Percentiles rank a stretch among this genome's conserved stretches.
Conservation (phyloP, 2,113 vertebrate genomes). For the Podilymbus podiceps region DNA sequence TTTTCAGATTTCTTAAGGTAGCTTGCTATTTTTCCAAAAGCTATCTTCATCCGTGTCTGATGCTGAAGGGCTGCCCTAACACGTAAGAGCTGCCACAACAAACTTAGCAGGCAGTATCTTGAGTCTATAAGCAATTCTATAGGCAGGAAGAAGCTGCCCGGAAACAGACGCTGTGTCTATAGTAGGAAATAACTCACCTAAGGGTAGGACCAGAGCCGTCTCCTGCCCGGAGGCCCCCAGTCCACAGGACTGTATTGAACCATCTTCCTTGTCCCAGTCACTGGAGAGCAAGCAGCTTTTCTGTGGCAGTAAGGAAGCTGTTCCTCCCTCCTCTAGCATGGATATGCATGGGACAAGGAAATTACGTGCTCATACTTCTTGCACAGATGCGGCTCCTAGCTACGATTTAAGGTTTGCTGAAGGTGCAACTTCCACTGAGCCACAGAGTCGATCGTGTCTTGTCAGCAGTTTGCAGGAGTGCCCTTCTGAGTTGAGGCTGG, state of each 20-base stretch:
- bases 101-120: neutral
- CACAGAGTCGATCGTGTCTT: fast-evolving
- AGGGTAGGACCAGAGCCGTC: neutral
- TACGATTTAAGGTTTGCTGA: neutral
- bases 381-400: neutral
- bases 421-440: neutral
- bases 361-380: neutral
- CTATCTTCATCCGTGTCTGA: neutral
- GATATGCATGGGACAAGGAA: neutral
- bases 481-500: neutral
- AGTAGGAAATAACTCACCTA: neutral
- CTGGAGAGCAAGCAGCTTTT: neutral
- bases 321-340: neutral
- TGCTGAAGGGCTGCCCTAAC: neutral
- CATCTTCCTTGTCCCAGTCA: neutral
- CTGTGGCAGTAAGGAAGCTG: neutral
- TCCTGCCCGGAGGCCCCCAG: neutral
- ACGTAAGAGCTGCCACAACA: neutral
- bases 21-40: neutral
- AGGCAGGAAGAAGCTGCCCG: neutral
- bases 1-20: neutral
- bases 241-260: neutral
- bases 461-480: neutral
- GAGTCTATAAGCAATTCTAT: neutral
- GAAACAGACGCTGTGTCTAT: neutral